Conservation (phyloP, 2,888 invertebrate genomes). For the Glaucopsyche alexis region DNA sequence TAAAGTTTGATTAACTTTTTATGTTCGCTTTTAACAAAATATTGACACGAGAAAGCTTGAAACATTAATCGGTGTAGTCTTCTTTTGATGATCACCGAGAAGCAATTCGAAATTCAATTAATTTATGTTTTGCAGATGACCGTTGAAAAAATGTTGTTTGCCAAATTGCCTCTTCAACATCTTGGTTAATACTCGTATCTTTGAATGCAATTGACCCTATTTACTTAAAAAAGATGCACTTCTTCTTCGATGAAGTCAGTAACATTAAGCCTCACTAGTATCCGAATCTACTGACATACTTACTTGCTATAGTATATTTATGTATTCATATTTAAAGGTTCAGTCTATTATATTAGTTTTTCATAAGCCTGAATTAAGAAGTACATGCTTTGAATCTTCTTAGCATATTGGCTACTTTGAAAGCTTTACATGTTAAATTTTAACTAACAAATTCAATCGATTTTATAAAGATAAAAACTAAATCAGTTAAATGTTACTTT, state of each 20-base stretch:
- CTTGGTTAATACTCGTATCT: neutral
- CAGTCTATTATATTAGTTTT: no score
- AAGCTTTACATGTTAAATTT: no score
- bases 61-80: constrained; percentile 33
- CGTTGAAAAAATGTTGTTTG: constrained; percentile 31
- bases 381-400: no score
- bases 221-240: neutral
- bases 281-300: neutral
- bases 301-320: no score
- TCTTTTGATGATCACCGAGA: constrained; percentile 30
- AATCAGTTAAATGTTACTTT: neutral
- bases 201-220: neutral
- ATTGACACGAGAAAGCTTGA: constrained; percentile 50
- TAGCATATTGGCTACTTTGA: no score
- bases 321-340: no score
- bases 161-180: constrained; percentile 3
- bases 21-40: constrained; percentile 58
- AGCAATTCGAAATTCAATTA: constrained; percentile 17
- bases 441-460: no score
- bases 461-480: neutral
- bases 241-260: neutral
- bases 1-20: constrained; percentile 55
- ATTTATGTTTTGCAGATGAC: constrained; percentile 17
- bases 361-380: no score
- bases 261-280: neutral